A percentile compares a stretch with the other conserved stretches of the same genome.
phyloP scores from a whole-genome alignment of 2,888 invertebrate genomes.

The Cryptocephalus primarius region DNA sequence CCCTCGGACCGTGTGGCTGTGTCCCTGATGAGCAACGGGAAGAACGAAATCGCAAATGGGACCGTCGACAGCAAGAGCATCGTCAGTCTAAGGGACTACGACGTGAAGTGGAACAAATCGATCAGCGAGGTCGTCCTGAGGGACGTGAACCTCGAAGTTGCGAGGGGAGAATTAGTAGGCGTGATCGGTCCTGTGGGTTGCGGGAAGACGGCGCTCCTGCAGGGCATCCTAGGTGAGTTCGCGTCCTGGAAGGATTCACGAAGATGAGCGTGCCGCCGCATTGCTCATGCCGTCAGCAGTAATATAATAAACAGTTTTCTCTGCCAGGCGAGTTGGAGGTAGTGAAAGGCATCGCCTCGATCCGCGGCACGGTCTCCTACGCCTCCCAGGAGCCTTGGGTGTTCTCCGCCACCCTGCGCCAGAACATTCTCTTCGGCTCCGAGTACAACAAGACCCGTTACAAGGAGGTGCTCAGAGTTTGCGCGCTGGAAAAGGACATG shows the following conservation, averaged over 20 bases:
- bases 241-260: no score
- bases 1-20: not conserved
- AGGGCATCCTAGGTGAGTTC: constrained; percentile 33
- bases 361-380: constrained; percentile 60
- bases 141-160: constrained; percentile 47
- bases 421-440: constrained; percentile 83
- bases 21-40: no score
- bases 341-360: constrained; percentile 46
- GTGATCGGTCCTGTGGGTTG: constrained; percentile 48
- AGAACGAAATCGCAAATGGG: not conserved
- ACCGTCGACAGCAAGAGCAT: constrained; percentile 15
- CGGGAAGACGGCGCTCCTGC: constrained; percentile 27
- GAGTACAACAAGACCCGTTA: constrained; percentile 55
- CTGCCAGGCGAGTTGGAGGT: constrained; percentile 29
- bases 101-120: constrained; percentile 30
- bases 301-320: not conserved
- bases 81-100: constrained; percentile 25
- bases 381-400: constrained; percentile 79
- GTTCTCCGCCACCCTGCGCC: constrained; percentile 69
- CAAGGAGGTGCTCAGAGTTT: constrained; percentile 54
- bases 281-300: no score
- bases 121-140: constrained; percentile 35
- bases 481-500: constrained; percentile 61
- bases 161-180: constrained; percentile 37
- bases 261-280: no score